A percentile compares a stretch with the other conserved stretches of the same genome.
Conservation (phyloP, 2,888 invertebrate species). For the Amitus sp. region DNA sequence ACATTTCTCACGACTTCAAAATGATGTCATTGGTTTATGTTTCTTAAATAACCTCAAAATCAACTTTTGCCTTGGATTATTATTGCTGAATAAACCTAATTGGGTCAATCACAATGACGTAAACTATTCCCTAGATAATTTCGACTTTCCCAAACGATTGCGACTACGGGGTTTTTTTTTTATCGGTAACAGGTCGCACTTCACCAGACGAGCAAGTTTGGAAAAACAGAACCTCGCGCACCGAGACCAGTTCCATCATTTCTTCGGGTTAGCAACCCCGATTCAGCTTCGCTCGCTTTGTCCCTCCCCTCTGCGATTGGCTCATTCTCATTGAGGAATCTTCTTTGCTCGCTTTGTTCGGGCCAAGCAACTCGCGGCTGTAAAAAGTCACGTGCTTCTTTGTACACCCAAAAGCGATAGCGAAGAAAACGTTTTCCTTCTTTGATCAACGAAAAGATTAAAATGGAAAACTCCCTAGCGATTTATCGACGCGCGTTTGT, state of each 20-base stretch:
- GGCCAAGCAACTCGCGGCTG: neutral
- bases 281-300: constrained; percentile 12
- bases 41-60: too few relatives aligned
- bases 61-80: too few relatives aligned
- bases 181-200: constrained; percentile 24
- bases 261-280: constrained; percentile 19
- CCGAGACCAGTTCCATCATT: constrained; percentile 23
- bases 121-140: too few relatives aligned
- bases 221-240: constrained; percentile 14
- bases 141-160: too few relatives aligned
- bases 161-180: too few relatives aligned
- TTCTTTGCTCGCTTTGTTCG: constrained; percentile 4
- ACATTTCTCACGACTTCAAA: too few relatives aligned
- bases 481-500: neutral
- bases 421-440: neutral
- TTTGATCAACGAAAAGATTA: too few relatives aligned
- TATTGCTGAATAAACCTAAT: too few relatives aligned
- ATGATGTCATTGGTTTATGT: too few relatives aligned
- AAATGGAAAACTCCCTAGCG: neutral
- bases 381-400: neutral
- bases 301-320: constrained; percentile 10
- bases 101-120: too few relatives aligned
- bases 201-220: constrained; percentile 13
- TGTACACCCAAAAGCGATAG: too few relatives aligned
- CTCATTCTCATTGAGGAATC: constrained; percentile 16